Evolutionary conservation across 1,140 invertebrate genomes (phyloP).

Genomic region (Drosophila pallidifrons): DNA sequence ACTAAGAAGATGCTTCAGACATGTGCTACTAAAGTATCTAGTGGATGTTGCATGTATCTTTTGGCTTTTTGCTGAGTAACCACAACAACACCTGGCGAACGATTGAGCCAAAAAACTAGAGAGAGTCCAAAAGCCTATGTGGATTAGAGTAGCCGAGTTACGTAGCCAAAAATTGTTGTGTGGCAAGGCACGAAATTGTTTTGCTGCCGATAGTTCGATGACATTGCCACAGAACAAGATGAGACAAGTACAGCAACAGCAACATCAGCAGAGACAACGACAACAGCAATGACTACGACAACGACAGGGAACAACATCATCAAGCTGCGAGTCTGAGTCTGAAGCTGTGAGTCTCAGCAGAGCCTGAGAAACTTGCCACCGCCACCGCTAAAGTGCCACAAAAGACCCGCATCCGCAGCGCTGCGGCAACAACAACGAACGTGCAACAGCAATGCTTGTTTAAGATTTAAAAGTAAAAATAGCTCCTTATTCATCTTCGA

Average conservation of each 20-base stretch:
- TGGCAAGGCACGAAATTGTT: slow-evolving; percentile 6
- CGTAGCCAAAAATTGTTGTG: slow-evolving; percentile 37
- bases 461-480: slow-evolving; percentile 84
- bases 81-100: slow-evolving; percentile 49
- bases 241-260: slow-evolving; percentile 43
- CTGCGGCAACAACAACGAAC: slow-evolving; percentile 16
- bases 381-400: slow-evolving; percentile 51
- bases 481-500: slow-evolving; percentile 83
- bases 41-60: slow-evolving; percentile 36
- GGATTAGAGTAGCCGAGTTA: slow-evolving; percentile 41
- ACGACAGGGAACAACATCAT: slow-evolving; percentile 50
- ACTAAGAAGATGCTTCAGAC: slow-evolving; percentile 27
- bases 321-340: slow-evolving; percentile 43
- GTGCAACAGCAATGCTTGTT: slow-evolving; percentile 48
- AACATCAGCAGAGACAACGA: slow-evolving; percentile 11
- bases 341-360: slow-evolving; percentile 1
- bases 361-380: slow-evolving; percentile 52
- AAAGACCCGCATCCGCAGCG: slow-evolving; percentile 50
- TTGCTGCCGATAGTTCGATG: slow-evolving; percentile 74
- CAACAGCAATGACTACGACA: slow-evolving; percentile 5
- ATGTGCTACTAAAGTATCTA: slow-evolving; percentile 54
- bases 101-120: slow-evolving; percentile 28
- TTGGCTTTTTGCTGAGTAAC: slow-evolving; percentile 29
- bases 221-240: slow-evolving; percentile 64
- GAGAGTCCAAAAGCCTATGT: slow-evolving; percentile 11